Conservation (phyloP, 2,113 vertebrate species). For the Phyllopteryx taeniolatus region DNA sequence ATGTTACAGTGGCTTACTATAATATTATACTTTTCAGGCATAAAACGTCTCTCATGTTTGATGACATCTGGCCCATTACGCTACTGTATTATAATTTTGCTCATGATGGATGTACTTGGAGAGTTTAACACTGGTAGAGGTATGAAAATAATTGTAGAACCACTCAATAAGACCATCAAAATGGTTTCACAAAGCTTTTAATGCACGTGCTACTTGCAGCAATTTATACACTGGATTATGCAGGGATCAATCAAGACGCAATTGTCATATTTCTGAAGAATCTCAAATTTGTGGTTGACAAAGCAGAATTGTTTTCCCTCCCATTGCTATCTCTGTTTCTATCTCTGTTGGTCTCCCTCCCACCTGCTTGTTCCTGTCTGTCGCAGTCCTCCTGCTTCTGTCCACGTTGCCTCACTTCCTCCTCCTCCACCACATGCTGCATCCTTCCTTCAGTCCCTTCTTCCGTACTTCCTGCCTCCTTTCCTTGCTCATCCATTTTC, state of each 20-base stretch:
- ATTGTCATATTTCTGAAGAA: neutral
- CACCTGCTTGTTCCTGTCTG: slow-evolving; percentile 39
- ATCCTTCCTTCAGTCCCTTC: slow-evolving; percentile 45
- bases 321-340: slow-evolving; percentile 52
- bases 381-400: slow-evolving; percentile 45
- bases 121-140: neutral
- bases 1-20: too few relatives aligned
- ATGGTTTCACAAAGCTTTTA: neutral
- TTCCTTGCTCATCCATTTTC: slow-evolving; percentile 72
- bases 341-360: slow-evolving; percentile 42
- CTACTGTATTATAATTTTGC: neutral
- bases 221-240: neutral
- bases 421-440: slow-evolving; percentile 32
- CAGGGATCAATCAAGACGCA: neutral
- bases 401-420: slow-evolving; percentile 34
- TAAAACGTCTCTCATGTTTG: too few relatives aligned
- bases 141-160: neutral
- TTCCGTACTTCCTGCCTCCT: slow-evolving; percentile 57
- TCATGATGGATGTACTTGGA: neutral
- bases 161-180: neutral
- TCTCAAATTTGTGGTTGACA: slow-evolving; percentile 10
- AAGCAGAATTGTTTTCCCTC: slow-evolving; percentile 57
- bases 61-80: too few relatives aligned
- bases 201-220: neutral
- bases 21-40: too few relatives aligned